Percentiles rank a stretch among this genome's conserved stretches.
phyloP scores from a whole-genome alignment of 1,140 invertebrate genomes.

The Hesperophylax magnus region DNA sequence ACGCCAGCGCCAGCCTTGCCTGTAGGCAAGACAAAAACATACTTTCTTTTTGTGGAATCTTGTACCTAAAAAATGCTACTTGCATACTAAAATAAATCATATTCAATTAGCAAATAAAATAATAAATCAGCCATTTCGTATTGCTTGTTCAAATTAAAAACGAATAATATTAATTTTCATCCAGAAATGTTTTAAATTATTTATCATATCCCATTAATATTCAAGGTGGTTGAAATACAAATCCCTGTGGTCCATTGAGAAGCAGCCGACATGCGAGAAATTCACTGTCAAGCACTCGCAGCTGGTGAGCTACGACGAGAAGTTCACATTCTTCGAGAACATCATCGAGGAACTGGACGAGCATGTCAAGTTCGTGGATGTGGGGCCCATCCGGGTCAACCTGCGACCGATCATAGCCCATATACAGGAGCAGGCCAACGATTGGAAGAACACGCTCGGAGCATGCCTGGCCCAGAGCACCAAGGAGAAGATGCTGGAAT shows the following conservation, averaged over 20 bases:
- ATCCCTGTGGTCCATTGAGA: slow-evolving; percentile 87
- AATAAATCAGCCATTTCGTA: no score
- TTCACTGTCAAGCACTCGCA: slow-evolving; percentile 81
- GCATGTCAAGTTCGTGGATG: slow-evolving; percentile 73
- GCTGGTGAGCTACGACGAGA: slow-evolving; percentile 84
- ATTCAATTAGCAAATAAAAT: no score
- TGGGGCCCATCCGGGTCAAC: slow-evolving; percentile 79
- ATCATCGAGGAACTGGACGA: slow-evolving; percentile 80
- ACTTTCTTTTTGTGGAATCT: no score
- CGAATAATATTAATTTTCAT: no score
- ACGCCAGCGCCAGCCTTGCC: no score
- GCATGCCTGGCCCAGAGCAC: slow-evolving; percentile 73
- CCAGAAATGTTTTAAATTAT: no score
- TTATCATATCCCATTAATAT: background rate
- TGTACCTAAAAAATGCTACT: no score
- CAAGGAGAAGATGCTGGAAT: slow-evolving; percentile 74
- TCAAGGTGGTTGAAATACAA: slow-evolving; percentile 82
- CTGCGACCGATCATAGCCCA: slow-evolving; percentile 74
- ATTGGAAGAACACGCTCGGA: slow-evolving; percentile 81
- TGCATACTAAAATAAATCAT: no score
- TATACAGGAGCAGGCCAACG: slow-evolving; percentile 76
- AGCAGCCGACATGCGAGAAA: slow-evolving; percentile 80
- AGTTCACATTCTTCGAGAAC: slow-evolving; percentile 85
- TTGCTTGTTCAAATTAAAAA: no score
- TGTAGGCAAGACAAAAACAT: no score